Evolutionary conservation across 2,113 vertebrate species (phyloP).

Genomic region (Zeus faber): DNA sequence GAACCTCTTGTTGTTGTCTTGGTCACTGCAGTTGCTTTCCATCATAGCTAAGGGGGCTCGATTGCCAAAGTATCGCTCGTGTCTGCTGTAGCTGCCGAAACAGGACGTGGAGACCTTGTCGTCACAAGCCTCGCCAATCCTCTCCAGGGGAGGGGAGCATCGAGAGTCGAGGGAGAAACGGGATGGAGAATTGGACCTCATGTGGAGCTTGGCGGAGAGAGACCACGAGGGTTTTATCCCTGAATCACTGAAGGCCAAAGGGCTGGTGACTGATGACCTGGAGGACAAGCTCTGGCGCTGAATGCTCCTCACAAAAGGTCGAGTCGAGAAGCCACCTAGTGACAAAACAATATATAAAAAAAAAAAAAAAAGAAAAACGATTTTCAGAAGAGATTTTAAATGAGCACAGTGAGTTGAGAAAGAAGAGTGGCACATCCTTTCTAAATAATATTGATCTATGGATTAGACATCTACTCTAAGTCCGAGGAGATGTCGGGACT

Average conservation of each 20-base stretch:
- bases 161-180: conserved; percentile 94
- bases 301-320: conserved; percentile 94
- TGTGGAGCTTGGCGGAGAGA: conserved; percentile 88
- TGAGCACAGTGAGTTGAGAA: conserved; percentile 29
- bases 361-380: no score
- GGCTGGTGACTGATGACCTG: conserved; percentile 90
- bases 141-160: conserved; percentile 86
- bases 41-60: conserved; percentile 89
- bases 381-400: conserved; percentile 44
- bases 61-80: conserved; percentile 79
- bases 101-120: conserved; percentile 92
- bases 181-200: conserved; percentile 92
- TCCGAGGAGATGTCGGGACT: no score
- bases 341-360: no score
- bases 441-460: no score
- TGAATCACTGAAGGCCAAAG: conserved; percentile 85
- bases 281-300: conserved; percentile 93
- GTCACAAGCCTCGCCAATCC: conserved; percentile 88
- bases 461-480: no score
- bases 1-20: conserved; percentile 69
- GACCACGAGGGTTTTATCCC: conserved; percentile 90
- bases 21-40: conserved; percentile 83
- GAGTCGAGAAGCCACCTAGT: conserved; percentile 90
- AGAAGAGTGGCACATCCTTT: conserved; percentile 3
- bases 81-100: conserved; percentile 82